These are phyloP conservation scores for Cephalopholis sonnerati DNA, from an alignment of 2,113 vertebrate genomes.

Conservation along the genomic window DNA sequence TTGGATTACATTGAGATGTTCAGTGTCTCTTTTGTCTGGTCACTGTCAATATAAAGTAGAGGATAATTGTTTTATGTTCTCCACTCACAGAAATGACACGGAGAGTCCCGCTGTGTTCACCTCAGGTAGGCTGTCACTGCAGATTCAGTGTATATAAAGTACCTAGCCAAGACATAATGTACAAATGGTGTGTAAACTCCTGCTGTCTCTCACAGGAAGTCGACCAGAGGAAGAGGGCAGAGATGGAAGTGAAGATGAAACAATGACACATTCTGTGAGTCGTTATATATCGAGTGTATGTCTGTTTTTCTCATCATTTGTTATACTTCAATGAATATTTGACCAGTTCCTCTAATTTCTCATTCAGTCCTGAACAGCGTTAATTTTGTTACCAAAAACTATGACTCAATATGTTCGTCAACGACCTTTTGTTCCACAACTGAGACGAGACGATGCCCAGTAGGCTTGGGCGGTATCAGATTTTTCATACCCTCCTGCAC, in stretches of 20 bases:
- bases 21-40: neutral
- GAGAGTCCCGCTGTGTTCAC: neutral
- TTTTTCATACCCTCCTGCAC: too few species aligned
- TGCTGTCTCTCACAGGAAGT: constrained; percentile 23
- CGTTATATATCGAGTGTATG: neutral
- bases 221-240: rapidly evolving
- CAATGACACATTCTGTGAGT: constrained; percentile 54
- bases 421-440: too few species aligned
- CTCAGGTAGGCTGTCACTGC: constrained; percentile 35
- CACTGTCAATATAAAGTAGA: neutral
- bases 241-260: constrained; percentile 17
- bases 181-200: neutral
- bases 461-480: too few species aligned
- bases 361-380: neutral
- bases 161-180: neutral
- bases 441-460: too few species aligned
- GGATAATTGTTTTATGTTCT: neutral
- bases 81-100: constrained; percentile 7
- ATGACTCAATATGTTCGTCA: too few species aligned
- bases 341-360: neutral
- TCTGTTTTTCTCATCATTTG: neutral
- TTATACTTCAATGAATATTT: neutral
- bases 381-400: too few species aligned
- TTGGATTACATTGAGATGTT: neutral
- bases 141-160: neutral